Evolutionary conservation across 2,797 vertebrate species (phyloP), one percentile per base, ranked within the genome.

Genomic region (Melanotaenia maccullochi): DNA sequence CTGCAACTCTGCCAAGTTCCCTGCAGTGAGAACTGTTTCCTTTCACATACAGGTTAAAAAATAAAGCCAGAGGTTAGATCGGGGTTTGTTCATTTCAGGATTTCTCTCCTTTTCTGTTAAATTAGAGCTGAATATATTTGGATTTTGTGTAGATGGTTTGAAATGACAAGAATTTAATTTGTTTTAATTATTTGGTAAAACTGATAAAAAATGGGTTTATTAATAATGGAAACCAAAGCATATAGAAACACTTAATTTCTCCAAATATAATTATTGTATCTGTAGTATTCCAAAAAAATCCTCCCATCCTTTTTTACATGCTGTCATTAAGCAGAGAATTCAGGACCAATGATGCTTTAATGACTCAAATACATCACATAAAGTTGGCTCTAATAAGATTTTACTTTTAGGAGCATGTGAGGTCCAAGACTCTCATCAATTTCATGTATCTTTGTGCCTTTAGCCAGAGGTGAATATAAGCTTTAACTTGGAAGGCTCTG

Each of bases 401-500:
- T 1, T 44, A 44, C 4, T 18, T 44, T 20, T 18, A 44, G 16
- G 18, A 44, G 16, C 35, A 44, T 2, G 16, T 1, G 42, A 44
- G 42, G 42, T 44, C 42, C 16, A 18, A 7, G 42, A 44, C 42
- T 32, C 16, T 5, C 18, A 14, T 5, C 28, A 30, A 4, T 9
- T 28, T 9, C 24, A 28, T 25, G 0, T 1, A 42, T 20, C 36
- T 9, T 5, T 11, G 6, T 28, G 24, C 7, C 9, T 14, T 12
- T 6, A 16, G 20, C 11, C 5, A 3, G 18, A 28, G 1, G 13
- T 16, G 7, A 32, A 32, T n/a, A 4, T 3, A n/a, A 33, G 65
- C 84, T 83, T 78, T 88, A 85, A 87, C 69, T 86, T 82, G 83
- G 78, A 85, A 88, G 42, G 33, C 0, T 0, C 4, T 1, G 1